These are phyloP conservation scores for Eupithecia exiguata DNA, from an alignment of 2,888 invertebrate genomes.

Conservation along the genomic window DNA sequence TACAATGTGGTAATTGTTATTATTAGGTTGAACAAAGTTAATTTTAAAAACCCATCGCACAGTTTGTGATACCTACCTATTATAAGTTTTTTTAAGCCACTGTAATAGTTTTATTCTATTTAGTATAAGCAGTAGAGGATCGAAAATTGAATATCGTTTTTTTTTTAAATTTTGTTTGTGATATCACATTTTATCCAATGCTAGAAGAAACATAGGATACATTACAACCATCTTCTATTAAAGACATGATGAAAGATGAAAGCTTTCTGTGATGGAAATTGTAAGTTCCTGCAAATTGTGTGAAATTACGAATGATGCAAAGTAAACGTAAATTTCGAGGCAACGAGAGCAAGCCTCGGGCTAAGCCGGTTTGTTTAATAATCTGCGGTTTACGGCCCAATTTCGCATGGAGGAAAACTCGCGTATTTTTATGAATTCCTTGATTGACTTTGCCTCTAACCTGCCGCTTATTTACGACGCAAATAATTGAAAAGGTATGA, in stretches of 20 bases:
- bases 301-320: constrained; percentile 11
- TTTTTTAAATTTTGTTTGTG: too few relatives aligned
- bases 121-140: too few relatives aligned
- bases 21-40: too few relatives aligned
- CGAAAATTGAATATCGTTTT: too few relatives aligned
- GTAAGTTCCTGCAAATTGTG: constrained; percentile 1
- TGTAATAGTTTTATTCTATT: too few relatives aligned
- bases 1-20: too few relatives aligned
- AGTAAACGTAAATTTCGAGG: constrained; percentile 5
- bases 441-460: constrained; percentile 30
- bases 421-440: constrained; percentile 31
- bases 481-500: constrained; percentile 32
- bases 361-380: constrained; percentile 20
- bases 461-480: constrained; percentile 30
- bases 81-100: too few relatives aligned
- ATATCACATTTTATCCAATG: not conserved
- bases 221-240: not conserved
- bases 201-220: not conserved
- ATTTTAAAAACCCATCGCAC: too few relatives aligned
- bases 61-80: too few relatives aligned
- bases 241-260: not conserved
- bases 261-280: not conserved
- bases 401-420: constrained; percentile 21
- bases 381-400: constrained; percentile 25
- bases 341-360: constrained; percentile 7